phyloP scores from a whole-genome alignment of 2,888 invertebrate genomes.

The Oscheius sp. region DNA sequence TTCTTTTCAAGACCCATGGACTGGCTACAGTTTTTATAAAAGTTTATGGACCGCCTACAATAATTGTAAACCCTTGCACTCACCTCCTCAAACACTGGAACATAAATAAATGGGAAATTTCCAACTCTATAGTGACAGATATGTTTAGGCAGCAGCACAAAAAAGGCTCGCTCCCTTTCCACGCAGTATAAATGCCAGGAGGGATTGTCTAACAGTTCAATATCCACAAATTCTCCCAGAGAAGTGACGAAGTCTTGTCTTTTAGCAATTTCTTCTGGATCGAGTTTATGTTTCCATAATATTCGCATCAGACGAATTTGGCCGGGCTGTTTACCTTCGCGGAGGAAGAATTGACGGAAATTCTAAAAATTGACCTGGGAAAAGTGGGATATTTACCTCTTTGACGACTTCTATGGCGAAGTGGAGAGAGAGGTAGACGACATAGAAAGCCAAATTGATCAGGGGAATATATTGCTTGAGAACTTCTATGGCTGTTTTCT shows the following conservation, averaged over 20 bases:
- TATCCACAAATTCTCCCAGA: not conserved
- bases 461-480: too few species aligned
- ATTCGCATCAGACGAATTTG: slow-evolving; percentile 14
- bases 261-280: slow-evolving; percentile 23
- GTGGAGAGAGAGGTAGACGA: too few species aligned
- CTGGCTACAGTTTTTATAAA: too few species aligned
- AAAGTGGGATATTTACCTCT: too few species aligned
- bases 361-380: too few species aligned
- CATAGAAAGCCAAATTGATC: too few species aligned
- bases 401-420: too few species aligned
- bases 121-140: slow-evolving; percentile 13
- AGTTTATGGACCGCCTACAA: too few species aligned
- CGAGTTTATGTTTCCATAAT: slow-evolving; percentile 14
- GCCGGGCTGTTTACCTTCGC: not conserved
- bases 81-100: slow-evolving; percentile 25
- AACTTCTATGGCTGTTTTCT: too few species aligned
- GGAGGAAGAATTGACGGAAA: too few species aligned
- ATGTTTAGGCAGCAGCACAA: slow-evolving; percentile 20
- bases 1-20: too few species aligned
- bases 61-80: too few species aligned
- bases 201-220: slow-evolving; percentile 21
- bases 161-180: slow-evolving; percentile 26
- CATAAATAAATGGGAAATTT: slow-evolving; percentile 35
- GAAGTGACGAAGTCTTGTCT: slow-evolving; percentile 26
- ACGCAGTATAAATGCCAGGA: slow-evolving; percentile 32